A percentile compares a stretch with the other conserved stretches of the same genome.
Evolutionary conservation across 1,140 invertebrate genomes (phyloP).

Genomic region (Drosophila pectinifera): DNA sequence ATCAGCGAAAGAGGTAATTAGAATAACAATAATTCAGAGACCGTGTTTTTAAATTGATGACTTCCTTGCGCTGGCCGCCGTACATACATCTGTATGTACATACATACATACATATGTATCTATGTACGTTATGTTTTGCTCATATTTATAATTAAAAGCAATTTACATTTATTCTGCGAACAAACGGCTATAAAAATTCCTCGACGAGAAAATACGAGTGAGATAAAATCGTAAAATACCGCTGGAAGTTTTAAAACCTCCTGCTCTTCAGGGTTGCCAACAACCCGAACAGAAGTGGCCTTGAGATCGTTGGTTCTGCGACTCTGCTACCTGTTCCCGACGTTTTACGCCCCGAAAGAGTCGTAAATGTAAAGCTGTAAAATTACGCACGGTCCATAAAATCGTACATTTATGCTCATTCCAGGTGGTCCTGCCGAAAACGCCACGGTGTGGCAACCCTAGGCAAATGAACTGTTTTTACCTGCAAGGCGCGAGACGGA

Average conservation of each 20-base stretch:
- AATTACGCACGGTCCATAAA: conserved; percentile 53
- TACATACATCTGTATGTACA: neutral
- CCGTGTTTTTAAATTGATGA: conserved; percentile 70
- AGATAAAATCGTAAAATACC: conserved; percentile 62
- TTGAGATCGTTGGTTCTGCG: conserved; percentile 34
- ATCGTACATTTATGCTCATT: conserved; percentile 52
- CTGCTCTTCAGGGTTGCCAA: conserved; percentile 56
- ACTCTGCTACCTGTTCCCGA: conserved; percentile 47
- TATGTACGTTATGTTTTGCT: too few relatives aligned
- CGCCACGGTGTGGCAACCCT: conserved; percentile 63
- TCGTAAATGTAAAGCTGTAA: conserved; percentile 44
- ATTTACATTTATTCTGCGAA: conserved; percentile 75
- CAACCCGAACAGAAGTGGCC: conserved; percentile 36
- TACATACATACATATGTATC: too few relatives aligned
- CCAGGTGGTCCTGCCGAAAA: conserved; percentile 66
- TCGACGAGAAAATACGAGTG: conserved; percentile 44
- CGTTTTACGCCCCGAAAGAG: conserved; percentile 33
- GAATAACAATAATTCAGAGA: conserved; percentile 58
- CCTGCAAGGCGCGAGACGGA: conserved; percentile 49
- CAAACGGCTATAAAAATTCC: conserved; percentile 68
- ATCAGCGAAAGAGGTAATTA: conserved; percentile 57
- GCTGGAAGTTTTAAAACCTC: conserved; percentile 15
- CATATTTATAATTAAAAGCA: conserved; percentile 72
- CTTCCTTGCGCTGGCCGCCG: conserved; percentile 60
- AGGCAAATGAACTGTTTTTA: conserved; percentile 80